phyloP scores from a whole-genome alignment of 2,888 invertebrate genomes.

The Phoronis australis region DNA sequence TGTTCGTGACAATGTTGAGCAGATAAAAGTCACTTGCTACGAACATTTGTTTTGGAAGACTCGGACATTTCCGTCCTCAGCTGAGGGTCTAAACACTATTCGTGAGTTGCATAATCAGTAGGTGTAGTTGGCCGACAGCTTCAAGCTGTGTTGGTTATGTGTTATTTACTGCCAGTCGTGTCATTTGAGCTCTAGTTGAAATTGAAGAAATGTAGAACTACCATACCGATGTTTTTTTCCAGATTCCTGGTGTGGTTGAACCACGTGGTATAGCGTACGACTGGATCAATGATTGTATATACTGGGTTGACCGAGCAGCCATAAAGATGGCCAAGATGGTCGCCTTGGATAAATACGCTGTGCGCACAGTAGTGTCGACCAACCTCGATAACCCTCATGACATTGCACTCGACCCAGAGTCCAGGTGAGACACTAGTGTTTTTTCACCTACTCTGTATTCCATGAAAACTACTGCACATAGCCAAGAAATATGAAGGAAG shows the following conservation, averaged over 20 bases:
- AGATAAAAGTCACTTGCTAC: background rate
- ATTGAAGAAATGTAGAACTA: background rate
- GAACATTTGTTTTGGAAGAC: background rate
- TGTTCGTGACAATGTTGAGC: no score
- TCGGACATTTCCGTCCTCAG: no score
- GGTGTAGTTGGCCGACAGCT: no score
- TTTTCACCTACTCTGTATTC: no score
- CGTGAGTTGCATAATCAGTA: no score
- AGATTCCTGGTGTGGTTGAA: slow-evolving; percentile 25
- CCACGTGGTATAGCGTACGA: slow-evolving; percentile 86
- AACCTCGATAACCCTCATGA: slow-evolving; percentile 66
- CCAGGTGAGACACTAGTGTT: slow-evolving; percentile 52
- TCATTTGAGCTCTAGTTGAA: background rate
- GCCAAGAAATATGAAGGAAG: no score
- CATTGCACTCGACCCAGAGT: slow-evolving; percentile 54
- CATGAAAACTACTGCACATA: no score
- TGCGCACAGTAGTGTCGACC: slow-evolving; percentile 67
- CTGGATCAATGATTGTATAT: slow-evolving; percentile 71
- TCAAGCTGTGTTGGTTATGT: no score
- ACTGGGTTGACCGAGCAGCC: slow-evolving; percentile 78
- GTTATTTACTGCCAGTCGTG: background rate
- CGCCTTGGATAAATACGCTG: slow-evolving; percentile 60
- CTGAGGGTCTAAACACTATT: no score
- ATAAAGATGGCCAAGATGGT: slow-evolving; percentile 71
- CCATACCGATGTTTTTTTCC: background rate